Evolutionary conservation across 2,888 invertebrate genomes (phyloP), one percentile per base, ranked within the genome.

Genomic region (Isotomurus palustris): DNA sequence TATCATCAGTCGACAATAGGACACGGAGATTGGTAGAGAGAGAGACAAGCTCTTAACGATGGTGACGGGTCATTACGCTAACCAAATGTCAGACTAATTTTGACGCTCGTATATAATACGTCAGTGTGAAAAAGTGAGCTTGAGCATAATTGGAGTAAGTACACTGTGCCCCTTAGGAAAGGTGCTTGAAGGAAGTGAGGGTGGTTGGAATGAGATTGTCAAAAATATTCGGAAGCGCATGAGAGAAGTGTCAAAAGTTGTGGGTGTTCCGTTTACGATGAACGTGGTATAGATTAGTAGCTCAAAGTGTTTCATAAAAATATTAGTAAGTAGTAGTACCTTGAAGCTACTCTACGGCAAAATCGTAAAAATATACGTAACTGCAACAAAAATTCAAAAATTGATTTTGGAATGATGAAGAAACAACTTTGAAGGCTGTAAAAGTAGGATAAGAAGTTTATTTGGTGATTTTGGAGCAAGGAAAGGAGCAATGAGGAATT

Each of bases 331-430:
- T 25, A 19, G 3, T n/a, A n/a, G 38, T 47, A 53, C 32, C 10
- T 24, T 35, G 40, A 27, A 22, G 44, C 28, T 45, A 47, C 41
- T 28, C 59, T 59, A 59, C 59, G 22, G 59, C 59, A 59, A 59
- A 59, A 59, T 50, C 48, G 44, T 45, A 59, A 59, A 38, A 52
- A 51, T 36, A 47, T 51, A 24, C 29, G 55, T 45, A 59, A 59
- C 44, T 55, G 59, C 59, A 59, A 40, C 28, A 41, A 40, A 57
- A 45, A 38, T 19, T 38, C 32, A 48, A 32, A 53, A 41, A 58
- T 44, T 44, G 35, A 44, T 24, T 17, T 17, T 50, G 41, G 53
- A 48, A 48, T 32, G 49, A 25, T 38, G 22, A 21, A 43, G 14
- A 17, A 22, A 32, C n/a, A 32, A 43, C 43, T 43, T 43, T 24